Evolutionary conservation across 2,888 invertebrate species (phyloP), one percentile per base, ranked within the genome.

Genomic region (Thymelicus sylvestris): DNA sequence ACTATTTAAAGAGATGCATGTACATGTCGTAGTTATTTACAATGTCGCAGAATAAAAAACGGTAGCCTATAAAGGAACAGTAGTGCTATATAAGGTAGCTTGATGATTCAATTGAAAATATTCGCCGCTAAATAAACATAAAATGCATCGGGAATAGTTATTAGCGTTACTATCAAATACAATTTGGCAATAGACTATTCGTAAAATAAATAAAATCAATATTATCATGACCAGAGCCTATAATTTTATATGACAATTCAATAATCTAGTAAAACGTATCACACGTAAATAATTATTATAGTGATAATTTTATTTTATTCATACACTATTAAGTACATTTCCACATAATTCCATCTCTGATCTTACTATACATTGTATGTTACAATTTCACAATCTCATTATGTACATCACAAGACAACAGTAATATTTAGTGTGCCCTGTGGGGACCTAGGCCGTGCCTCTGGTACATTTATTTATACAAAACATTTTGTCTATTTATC

Each of bases 281-380:
- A 61, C 65, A 77, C 83, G 83, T 67, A 83, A 77, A 82, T 81
- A 69, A 64, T 61, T 64, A 68, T 38, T 60, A 68, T 64, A 64
- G 52, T 71, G 66, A 71, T 71, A 71, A 81, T 84, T 81, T 77
- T n/a, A n/a, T n/a, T 78, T 77, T 79, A 82, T 81, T 73, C 72
- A 74, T 78, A 80, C 71, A 67, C 73, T 72, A 83, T 90, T 91
- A 91, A 91, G 91, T 91, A 91, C 91, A 89, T 84, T 80, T 74
- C 83, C 85, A 81, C 84, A 84, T 83, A 85, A 84, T 82, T 73
- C 72, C 67, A 72, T 78, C 59, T 71, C 73, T 73, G 67, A 77
- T 74, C 78, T 76, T 77, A 77, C 78, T 82, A 77, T 80, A 83
- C 80, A 81, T 66, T 10, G 74, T 80, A 81, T 80, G 83, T 83